A percentile compares a stretch with the other conserved stretches of the same genome.
phyloP scores from a whole-genome alignment of 2,797 vertebrate genomes.

The Propithecus deckenii region DNA sequence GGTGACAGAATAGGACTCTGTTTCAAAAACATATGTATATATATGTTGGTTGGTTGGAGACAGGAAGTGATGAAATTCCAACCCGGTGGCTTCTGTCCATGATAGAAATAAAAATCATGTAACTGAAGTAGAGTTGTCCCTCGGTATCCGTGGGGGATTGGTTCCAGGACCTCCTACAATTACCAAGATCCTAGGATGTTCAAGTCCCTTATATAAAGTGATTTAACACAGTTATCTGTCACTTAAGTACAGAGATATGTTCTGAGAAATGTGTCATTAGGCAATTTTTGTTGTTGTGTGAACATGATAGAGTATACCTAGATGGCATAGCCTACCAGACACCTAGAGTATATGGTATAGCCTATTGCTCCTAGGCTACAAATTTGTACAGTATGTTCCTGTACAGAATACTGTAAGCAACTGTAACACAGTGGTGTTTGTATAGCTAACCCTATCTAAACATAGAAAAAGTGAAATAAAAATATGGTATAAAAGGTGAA shows the following conservation, averaged over 20 bases:
- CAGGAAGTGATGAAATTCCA: background rate
- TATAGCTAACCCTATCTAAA: background rate
- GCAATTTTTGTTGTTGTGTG: background rate
- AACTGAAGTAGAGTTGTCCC: background rate
- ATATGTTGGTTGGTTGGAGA: background rate
- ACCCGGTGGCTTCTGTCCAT: background rate
- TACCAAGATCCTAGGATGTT: background rate
- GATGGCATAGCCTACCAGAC: background rate
- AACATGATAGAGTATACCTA: background rate
- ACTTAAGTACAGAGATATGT: background rate
- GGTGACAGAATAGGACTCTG: no score
- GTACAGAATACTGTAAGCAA: no score
- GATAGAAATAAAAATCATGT: background rate
- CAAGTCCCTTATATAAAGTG: background rate
- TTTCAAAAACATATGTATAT: no score
- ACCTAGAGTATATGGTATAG: background rate
- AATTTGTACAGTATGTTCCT: no score
- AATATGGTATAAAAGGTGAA: background rate
- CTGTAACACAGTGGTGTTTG: background rate
- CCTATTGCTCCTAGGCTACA: background rate
- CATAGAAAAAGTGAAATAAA: background rate
- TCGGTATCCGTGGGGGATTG: background rate
- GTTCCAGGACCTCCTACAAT: no score
- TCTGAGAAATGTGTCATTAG: background rate
- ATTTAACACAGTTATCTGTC: background rate